Evolutionary conservation across 2,113 vertebrate genomes (phyloP).

Genomic region (Panurus biarmicus): DNA sequence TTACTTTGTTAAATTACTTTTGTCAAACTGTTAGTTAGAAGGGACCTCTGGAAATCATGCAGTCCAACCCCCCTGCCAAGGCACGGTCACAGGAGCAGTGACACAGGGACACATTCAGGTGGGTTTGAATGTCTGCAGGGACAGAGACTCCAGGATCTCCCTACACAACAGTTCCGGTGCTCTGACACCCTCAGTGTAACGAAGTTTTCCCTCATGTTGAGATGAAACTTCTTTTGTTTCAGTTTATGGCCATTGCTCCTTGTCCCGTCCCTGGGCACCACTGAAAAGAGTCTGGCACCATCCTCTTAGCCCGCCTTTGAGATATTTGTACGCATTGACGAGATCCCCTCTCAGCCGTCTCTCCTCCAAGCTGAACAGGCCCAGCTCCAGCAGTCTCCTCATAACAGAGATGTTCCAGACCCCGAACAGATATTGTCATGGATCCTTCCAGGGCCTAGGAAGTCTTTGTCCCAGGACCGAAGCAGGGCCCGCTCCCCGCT

Average conservation of each 20-base stretch:
- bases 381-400: not conserved
- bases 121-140: not conserved
- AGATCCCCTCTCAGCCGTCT: not conserved
- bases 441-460: too few species aligned
- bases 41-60: not conserved
- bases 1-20: not conserved
- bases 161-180: not conserved
- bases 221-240: not conserved
- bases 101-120: not conserved
- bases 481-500: too few species aligned
- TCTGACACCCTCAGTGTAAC: fast-evolving
- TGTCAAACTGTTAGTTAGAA: too few species aligned
- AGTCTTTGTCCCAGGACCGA: fast-evolving
- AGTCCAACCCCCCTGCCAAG: fast-evolving
- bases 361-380: not conserved
- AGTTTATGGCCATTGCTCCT: not conserved
- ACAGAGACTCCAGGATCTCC: not conserved
- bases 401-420: fast-evolving
- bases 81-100: not conserved
- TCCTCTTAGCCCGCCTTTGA: fast-evolving
- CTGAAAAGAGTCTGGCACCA: not conserved
- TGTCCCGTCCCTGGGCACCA: not conserved
- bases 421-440: fast-evolving
- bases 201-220: not conserved
- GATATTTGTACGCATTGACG: fast-evolving